These are phyloP conservation scores for Cnemophilus loriae DNA, from an alignment of 2,113 vertebrate genomes.

Conservation along the genomic window DNA sequence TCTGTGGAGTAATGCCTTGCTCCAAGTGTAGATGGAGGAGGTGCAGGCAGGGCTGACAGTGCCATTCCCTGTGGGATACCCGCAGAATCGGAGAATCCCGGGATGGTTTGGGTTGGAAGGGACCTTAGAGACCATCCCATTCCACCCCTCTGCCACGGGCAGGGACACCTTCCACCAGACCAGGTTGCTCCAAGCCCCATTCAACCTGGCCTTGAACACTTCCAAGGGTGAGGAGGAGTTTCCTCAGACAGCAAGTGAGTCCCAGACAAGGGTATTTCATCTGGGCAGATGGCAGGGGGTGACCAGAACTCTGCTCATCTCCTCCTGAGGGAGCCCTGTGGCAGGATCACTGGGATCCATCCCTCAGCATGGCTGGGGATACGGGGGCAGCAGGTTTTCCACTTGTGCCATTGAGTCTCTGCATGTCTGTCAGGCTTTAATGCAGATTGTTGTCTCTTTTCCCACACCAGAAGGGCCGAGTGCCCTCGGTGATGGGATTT, in stretches of 20 bases:
- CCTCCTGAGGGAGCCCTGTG: rapidly evolving
- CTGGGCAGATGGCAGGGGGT: background rate
- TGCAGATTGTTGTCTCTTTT: background rate
- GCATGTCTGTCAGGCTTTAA: rapidly evolving
- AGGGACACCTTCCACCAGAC: background rate
- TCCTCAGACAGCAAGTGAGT: background rate
- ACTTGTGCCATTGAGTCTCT: background rate
- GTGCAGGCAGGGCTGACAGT: background rate
- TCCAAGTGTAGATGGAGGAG: background rate
- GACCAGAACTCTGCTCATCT: background rate
- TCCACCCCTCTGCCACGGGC: background rate
- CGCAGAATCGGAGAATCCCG: rapidly evolving
- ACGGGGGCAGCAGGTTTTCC: background rate
- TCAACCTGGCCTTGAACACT: background rate
- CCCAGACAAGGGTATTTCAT: background rate
- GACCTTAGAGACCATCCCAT: background rate
- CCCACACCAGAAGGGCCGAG: background rate
- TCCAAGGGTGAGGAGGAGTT: background rate
- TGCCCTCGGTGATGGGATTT: background rate
- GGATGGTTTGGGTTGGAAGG: background rate
- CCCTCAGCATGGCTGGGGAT: background rate
- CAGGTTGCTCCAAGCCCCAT: rapidly evolving
- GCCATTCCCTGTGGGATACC: background rate
- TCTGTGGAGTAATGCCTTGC: rapidly evolving
- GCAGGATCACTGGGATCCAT: background rate